Evolutionary conservation across 2,797 vertebrate species (phyloP).

Genomic region (Darevskia nairensis): DNA sequence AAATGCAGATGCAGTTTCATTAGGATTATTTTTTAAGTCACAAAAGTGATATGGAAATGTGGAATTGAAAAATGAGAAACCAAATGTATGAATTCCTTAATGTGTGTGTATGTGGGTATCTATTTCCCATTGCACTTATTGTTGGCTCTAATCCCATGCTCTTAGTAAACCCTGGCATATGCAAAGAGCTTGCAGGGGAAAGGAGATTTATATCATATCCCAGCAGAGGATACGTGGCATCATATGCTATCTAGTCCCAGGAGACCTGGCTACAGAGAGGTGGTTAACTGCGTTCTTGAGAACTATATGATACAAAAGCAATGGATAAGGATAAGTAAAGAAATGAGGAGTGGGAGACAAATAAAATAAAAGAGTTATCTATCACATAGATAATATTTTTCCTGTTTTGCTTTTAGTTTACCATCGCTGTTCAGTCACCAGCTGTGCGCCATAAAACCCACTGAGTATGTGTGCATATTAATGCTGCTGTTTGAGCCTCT

Average conservation of each 20-base stretch:
- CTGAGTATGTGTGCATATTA: conserved; percentile 7
- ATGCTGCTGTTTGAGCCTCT: conserved; percentile 4
- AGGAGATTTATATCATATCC: not conserved
- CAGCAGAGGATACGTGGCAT: not conserved
- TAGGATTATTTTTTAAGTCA: too few relatives aligned
- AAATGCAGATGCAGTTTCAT: too few relatives aligned
- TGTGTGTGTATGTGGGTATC: too few relatives aligned
- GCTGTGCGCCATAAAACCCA: conserved; percentile 37
- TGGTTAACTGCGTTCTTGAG: not conserved
- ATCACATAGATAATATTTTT: not conserved
- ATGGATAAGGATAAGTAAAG: not conserved
- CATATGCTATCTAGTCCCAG: not conserved
- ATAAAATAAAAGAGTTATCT: not conserved
- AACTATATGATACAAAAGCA: not conserved
- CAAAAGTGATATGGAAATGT: too few relatives aligned
- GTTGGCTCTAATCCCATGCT: not conserved
- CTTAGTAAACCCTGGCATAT: not conserved
- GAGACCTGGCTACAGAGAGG: not conserved
- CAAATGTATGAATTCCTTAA: too few relatives aligned
- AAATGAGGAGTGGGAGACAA: conserved; percentile 2
- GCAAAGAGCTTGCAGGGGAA: not conserved
- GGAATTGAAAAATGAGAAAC: too few relatives aligned
- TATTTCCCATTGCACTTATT: not conserved
- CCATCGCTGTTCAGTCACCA: not conserved
- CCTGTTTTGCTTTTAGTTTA: conserved; percentile 11